Conservation (phyloP, 2,888 invertebrate genomes). For the Phytoseiulus persimilis region DNA sequence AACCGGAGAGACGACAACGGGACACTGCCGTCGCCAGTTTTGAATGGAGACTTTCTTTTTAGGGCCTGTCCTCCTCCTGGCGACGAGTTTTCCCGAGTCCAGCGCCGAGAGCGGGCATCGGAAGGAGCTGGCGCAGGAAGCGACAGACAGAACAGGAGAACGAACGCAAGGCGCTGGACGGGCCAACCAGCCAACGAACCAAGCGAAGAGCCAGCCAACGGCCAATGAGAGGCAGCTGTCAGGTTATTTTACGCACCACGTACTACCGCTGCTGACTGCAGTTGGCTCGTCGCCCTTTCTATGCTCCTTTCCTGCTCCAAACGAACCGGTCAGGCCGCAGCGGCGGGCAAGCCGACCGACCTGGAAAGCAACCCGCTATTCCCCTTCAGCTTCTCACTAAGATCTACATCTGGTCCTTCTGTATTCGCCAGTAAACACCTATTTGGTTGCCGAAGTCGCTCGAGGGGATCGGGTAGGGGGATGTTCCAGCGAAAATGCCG, state of each 20-base stretch:
- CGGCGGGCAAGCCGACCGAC: neutral
- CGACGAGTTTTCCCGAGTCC: neutral
- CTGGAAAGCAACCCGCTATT: neutral
- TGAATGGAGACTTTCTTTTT: neutral
- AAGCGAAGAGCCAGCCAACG: neutral
- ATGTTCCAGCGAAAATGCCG: neutral
- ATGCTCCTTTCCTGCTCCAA: neutral
- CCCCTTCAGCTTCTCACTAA: neutral
- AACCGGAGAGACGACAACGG: neutral
- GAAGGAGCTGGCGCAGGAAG: neutral
- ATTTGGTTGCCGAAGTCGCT: neutral
- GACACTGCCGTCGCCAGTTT: neutral
- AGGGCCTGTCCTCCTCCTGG: neutral
- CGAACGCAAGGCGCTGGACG: neutral
- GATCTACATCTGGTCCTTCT: neutral
- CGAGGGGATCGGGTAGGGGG: neutral
- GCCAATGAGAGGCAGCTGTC: neutral
- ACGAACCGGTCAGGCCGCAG: no score
- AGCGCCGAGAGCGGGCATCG: neutral
- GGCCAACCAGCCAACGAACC: neutral
- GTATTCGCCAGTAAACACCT: neutral
- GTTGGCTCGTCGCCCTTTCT: neutral
- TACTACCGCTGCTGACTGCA: neutral
- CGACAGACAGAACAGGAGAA: neutral
- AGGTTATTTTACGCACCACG: constrained; percentile 5